Evolutionary conservation across 2,888 invertebrate genomes (phyloP), one percentile per base, ranked within the genome.

Genomic region (Anagyrus pseudococci): DNA sequence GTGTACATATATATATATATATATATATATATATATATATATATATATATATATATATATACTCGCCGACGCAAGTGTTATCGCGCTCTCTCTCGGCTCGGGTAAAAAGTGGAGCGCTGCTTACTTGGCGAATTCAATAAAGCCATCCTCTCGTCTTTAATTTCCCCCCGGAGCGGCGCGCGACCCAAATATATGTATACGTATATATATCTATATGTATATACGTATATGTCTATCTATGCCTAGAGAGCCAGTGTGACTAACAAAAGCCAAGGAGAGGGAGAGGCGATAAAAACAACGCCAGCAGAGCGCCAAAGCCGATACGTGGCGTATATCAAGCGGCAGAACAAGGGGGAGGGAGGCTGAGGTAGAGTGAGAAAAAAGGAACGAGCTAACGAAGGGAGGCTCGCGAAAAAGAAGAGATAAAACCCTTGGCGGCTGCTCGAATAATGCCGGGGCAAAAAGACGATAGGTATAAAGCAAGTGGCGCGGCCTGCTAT

Each of bases 361-460:
- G 29, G 22, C 2, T 41, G 44, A 22, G 26, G 2, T 10, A 41
- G 48, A 4, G 26, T 10, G 33, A 22, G 22, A 37, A 29, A 19
- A 37, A 37, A 37, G 33, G 33, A 68, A 73, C 73, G 74, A 74
- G 29, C 29, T 37, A 4, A n/a, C n/a, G n/a, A n/a, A n/a, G n/a
- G 33, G 33, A 37, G 13, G 22, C 1, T 19, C 46, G 46, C 23
- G 13, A 20, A 44, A 44, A 20, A 23, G 13, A 46, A 46, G 22
- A 23, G 46, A 22, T 46, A 7, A 46, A 46, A 46, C 13, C 13
- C 4, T 15, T n/a, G n/a, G 8, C 33, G 33, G 2, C 15, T 37
- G 8, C 33, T 37, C 33, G 33, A 13, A 8, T 37, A 37, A 37
- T 37, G 33, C 13, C 2, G 15, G 33, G 33, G 33, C 15, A 8